Conservation (phyloP, 2,888 invertebrate species). For the Helicoverpa assulta region DNA sequence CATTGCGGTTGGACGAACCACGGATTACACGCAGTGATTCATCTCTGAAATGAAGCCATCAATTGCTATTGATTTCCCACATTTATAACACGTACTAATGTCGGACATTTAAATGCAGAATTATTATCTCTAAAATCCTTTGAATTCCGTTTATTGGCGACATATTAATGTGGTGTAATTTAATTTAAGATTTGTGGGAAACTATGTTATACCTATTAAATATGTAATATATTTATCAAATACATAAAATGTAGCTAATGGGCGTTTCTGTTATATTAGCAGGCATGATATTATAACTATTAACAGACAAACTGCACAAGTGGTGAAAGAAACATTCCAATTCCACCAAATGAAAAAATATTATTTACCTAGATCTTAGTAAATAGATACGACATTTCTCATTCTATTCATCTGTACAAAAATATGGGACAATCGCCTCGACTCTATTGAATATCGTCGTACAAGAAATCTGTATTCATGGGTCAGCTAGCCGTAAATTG, state of each 20-base stretch:
- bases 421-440: conserved; percentile 5
- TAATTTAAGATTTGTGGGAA: background rate
- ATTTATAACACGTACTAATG: conserved; percentile 29
- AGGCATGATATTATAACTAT: no score
- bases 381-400: background rate
- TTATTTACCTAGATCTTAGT: no score
- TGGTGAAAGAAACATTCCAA: no score
- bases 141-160: background rate
- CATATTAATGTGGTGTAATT: conserved; percentile 4
- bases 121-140: conserved; percentile 10
- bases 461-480: conserved; percentile 78
- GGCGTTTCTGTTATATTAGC: no score
- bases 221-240: no score
- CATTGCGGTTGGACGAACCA: conserved; percentile 48
- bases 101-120: conserved; percentile 21
- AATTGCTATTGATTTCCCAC: conserved; percentile 52
- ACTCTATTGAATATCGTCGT: conserved; percentile 37
- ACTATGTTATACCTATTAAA: no score
- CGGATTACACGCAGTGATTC: conserved; percentile 55
- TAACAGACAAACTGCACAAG: no score
- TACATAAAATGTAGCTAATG: no score
- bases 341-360: no score
- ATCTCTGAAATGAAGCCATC: conserved; percentile 58
- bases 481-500: conserved; percentile 72
- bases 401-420: conserved; percentile 3